Percentiles rank a stretch among this genome's conserved stretches.
phyloP scores from a whole-genome alignment of 2,113 vertebrate genomes.

The Odontophorus gujanensis region DNA sequence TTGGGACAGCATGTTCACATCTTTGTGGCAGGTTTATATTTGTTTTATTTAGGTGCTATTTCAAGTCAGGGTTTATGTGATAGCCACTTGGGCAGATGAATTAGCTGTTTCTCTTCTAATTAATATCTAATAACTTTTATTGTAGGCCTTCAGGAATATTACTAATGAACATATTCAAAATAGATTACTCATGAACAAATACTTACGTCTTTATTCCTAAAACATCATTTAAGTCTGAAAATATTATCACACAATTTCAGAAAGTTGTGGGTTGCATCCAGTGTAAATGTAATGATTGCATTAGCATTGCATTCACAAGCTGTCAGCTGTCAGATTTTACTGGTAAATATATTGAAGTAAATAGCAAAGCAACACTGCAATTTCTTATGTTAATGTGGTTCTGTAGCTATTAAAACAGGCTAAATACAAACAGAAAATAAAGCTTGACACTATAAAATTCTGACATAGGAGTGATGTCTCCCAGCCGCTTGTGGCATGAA shows the following conservation, averaged over 20 bases:
- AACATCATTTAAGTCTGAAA: constrained; percentile 60
- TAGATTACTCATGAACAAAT: constrained; percentile 65
- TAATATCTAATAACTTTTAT: constrained; percentile 67
- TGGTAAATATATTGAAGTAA: constrained; percentile 64
- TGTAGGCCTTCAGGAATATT: constrained; percentile 59
- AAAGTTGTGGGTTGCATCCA: constrained; percentile 45
- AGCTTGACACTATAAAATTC: not conserved
- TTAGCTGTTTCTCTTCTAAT: constrained; percentile 71
- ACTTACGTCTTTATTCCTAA: constrained; percentile 67
- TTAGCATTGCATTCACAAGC: constrained; percentile 62
- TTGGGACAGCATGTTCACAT: constrained; percentile 45
- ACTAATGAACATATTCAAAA: constrained; percentile 66
- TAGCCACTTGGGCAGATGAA: constrained; percentile 63
- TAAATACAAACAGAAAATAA: constrained; percentile 68
- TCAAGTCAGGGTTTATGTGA: constrained; percentile 62
- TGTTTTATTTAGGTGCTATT: constrained; percentile 70
- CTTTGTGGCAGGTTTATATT: constrained; percentile 65
- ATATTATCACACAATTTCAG: constrained; percentile 37
- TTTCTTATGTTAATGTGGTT: constrained; percentile 69
- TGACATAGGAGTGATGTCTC: not conserved
- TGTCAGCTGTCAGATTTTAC: constrained; percentile 73
- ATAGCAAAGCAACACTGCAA: constrained; percentile 53
- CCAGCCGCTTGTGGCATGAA: not conserved
- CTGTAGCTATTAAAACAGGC: constrained; percentile 67
- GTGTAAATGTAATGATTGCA: constrained; percentile 71